These are phyloP conservation scores for Leptinotarsa tumamoca DNA, from an alignment of 2,888 invertebrate species.

Conservation along the genomic window DNA sequence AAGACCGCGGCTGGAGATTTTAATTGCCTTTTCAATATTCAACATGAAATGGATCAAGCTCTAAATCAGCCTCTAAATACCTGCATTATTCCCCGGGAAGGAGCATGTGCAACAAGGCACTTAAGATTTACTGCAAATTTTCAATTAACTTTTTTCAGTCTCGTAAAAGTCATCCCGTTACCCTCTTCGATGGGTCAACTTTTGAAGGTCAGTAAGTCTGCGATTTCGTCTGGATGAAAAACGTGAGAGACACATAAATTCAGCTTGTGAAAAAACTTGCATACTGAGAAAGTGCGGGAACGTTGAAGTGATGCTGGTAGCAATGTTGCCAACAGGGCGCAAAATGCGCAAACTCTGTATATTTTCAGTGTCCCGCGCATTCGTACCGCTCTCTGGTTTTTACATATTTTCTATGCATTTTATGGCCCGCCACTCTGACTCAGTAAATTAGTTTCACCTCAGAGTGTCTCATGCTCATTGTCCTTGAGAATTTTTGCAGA, in stretches of 20 bases:
- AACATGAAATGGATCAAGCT: background rate
- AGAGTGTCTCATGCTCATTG: too few species aligned
- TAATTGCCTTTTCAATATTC: conserved; percentile 1
- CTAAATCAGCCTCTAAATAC: conserved; percentile 2
- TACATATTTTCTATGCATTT: too few species aligned
- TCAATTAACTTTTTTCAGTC: conserved; percentile 9
- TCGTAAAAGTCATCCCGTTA: conserved; percentile 9
- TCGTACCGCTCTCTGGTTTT: too few species aligned
- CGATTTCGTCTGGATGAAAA: conserved; percentile 5
- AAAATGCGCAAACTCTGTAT: too few species aligned
- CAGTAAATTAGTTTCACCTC: too few species aligned
- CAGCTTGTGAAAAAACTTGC: background rate
- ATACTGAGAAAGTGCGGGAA: conserved; percentile 4
- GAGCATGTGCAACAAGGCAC: conserved; percentile 10
- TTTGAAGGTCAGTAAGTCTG: conserved; percentile 8
- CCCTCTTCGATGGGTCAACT: background rate
- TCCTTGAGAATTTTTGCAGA: too few species aligned
- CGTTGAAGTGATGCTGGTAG: background rate
- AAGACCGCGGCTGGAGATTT: background rate
- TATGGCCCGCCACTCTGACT: too few species aligned
- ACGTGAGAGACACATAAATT: conserved; percentile 1
- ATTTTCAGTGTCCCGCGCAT: too few species aligned
- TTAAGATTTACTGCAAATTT: conserved; percentile 16
- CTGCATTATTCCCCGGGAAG: conserved; percentile 8
- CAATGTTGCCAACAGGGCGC: too few species aligned